Base-by-base conservation (phyloP, 2,113 vertebrate species). In the Chunga burmeisteri region DNA sequence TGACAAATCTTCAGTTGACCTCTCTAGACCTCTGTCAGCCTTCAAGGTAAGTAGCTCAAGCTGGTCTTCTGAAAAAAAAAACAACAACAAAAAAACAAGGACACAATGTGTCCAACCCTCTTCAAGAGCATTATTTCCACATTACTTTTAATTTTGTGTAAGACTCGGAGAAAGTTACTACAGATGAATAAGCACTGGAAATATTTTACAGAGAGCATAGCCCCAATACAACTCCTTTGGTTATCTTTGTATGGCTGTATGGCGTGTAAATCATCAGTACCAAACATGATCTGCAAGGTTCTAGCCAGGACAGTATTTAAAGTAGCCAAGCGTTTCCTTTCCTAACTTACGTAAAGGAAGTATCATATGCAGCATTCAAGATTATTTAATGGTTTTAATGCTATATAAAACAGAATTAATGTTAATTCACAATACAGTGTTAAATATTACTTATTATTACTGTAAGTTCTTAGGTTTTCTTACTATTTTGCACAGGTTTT, bases 11-110 rank as follows among this genome's bases (percentile, higher is more conserved):
- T 97, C 83, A 30, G 90, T 32, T 34, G 95, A 90, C 21, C 86
- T 79, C 36, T 95, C 94, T 56, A 98, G 87, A 70, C 72, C 96
- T 84, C 74, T 92, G 88, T 98, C 97, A 38, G 96, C 97, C 84
- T 98, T 98, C 73, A 86, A 94, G 72, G 98, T 97, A 81, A 98
- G 94, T 49, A 94, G 94, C 70, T 98, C 97, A 40, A 97, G 96
- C 70, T 90, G 97, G 52, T 98, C 97, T 88, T 96, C 98, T 99
- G 75, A 74, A 89, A 86, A 89, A 11, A 46, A 46, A 47, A 47
- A 47, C 20, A 20, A 18, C 6, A 47, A 47, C 17, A 7, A 38
- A 38, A 38, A 50, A 50, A 50, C 22, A 63, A n/a, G 2, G 46
- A 29, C 11, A 26, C 3, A 10, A 9, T 3, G 15, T 3, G 10